Percentiles rank a stretch among this genome's conserved stretches.
Conservation (phyloP, 1,140 invertebrate species). For the Lethrus apterus region DNA sequence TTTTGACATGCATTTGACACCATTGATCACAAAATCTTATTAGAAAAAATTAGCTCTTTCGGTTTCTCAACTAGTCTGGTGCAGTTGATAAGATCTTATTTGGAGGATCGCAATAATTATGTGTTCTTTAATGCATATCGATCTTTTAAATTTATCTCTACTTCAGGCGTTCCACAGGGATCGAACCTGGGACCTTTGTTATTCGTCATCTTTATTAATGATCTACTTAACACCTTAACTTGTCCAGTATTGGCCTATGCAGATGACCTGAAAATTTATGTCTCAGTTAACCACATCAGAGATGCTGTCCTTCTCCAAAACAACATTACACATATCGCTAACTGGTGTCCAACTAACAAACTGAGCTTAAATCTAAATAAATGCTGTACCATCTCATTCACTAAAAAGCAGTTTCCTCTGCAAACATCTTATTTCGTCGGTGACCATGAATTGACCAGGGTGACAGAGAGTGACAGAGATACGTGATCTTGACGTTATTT, state of each 20-base stretch:
- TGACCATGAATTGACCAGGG: too few relatives aligned
- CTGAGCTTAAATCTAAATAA: conserved; percentile 2
- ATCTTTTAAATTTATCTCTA: neutral
- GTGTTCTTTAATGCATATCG: neutral
- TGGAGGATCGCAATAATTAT: neutral
- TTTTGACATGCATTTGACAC: neutral
- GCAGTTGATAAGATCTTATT: neutral
- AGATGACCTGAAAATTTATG: conserved; percentile 1
- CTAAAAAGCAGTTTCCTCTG: too few relatives aligned
- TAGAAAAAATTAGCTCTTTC: neutral
- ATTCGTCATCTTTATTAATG: conserved; percentile 3
- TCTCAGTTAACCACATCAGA: neutral
- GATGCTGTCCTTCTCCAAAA: neutral
- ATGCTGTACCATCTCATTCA: conserved; percentile 1
- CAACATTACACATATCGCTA: neutral
- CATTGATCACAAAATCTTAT: neutral
- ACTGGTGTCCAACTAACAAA: conserved; percentile 1
- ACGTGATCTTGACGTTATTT: too few relatives aligned
- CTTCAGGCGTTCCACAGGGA: conserved; percentile 1
- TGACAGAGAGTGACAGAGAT: too few relatives aligned
- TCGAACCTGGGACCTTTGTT: conserved; percentile 4
- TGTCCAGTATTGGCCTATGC: conserved; percentile 2
- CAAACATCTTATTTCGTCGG: too few relatives aligned
- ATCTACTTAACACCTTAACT: neutral
- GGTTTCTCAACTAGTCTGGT: neutral